Base-by-base conservation (phyloP, 2,797 vertebrate genomes). In the Syncerus caffer region DNA sequence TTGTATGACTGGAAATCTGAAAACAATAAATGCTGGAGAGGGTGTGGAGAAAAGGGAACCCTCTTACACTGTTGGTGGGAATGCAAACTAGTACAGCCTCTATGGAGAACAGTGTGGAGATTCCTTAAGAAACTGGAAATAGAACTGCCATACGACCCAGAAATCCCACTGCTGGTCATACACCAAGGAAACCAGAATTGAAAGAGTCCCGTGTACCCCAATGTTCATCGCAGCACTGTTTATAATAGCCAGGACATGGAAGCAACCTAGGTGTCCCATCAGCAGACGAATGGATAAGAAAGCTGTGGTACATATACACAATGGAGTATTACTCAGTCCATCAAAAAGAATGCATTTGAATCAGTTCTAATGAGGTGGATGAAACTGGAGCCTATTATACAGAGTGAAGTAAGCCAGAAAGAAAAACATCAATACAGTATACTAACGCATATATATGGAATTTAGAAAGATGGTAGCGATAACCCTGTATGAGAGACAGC, bases 181-280 rank as follows among this genome's bases (percentile, higher is more conserved):
- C 9, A 67, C 64, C 0, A 0, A 67, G 64, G 64, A 67, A 67
- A 67, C n/a, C 64, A 34, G 8, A 67, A 11, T 1, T 21, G 64
- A 67, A 67, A 67, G 62, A 67, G 64, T 67, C 17, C 21, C 0
- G 0, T 67, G 64, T 11, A 67, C 17, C n/a, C 17, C 64, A 19
- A 9, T 67, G n/a, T 67, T 67, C 64, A 34, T 67, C 17, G 0
- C 64, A 67, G 64, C 64, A 21, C n/a, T 11, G n/a, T 67, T 67
- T 21, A 67, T 21, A 34, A 34, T 67, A 34, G 64, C n/a, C n/a
- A 67, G 64, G 17, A 67, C 17, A 21, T 67, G 17, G 64, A 67
- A 34, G 17, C n/a, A 67, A 67, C 31, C n/a, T 67, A 34, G 64
- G 19, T 34, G 17, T 10, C n/a, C 58, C 62, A 67, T 67, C 62